A percentile compares a stretch with the other conserved stretches of the same genome.
These are phyloP conservation scores for Gari tellinella DNA, from an alignment of 2,888 invertebrate genomes.

Conservation along the genomic window DNA sequence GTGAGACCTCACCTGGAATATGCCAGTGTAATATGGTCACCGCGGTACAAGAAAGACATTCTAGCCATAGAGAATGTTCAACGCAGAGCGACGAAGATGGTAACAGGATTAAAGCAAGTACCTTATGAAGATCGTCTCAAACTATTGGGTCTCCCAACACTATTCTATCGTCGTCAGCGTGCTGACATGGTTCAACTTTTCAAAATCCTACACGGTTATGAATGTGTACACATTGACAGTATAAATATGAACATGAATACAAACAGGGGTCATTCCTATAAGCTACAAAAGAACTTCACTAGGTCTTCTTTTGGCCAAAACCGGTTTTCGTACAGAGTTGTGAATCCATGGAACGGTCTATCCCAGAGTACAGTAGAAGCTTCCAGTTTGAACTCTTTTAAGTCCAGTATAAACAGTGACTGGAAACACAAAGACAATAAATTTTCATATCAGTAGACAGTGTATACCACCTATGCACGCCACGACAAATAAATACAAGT, in stretches of 20 bases:
- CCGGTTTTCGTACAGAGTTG: too few relatives aligned
- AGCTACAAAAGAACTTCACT: background rate
- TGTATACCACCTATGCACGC: too few relatives aligned
- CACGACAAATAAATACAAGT: too few relatives aligned
- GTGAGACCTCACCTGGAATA: slow-evolving; percentile 18
- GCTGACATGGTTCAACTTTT: slow-evolving; percentile 21
- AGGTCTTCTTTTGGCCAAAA: too few relatives aligned
- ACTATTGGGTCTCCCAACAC: slow-evolving; percentile 2
- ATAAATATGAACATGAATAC: background rate
- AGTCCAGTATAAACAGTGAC: too few relatives aligned
- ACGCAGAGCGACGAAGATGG: slow-evolving; percentile 14
- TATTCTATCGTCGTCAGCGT: slow-evolving; percentile 7
- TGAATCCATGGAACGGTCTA: too few relatives aligned
- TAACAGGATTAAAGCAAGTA: background rate
- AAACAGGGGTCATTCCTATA: background rate
- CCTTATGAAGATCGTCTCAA: slow-evolving; percentile 7
- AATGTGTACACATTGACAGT: background rate
- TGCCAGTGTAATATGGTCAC: slow-evolving; percentile 7
- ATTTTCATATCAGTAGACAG: too few relatives aligned
- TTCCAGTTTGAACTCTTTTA: too few relatives aligned
- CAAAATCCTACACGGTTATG: slow-evolving; percentile 16
- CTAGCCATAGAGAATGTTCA: slow-evolving; percentile 20
- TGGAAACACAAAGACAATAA: too few relatives aligned
- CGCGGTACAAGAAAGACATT: background rate
- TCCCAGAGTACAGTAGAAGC: too few relatives aligned